Evolutionary conservation across 2,113 vertebrate genomes (phyloP).

Genomic region (Anseranas semipalmata): DNA sequence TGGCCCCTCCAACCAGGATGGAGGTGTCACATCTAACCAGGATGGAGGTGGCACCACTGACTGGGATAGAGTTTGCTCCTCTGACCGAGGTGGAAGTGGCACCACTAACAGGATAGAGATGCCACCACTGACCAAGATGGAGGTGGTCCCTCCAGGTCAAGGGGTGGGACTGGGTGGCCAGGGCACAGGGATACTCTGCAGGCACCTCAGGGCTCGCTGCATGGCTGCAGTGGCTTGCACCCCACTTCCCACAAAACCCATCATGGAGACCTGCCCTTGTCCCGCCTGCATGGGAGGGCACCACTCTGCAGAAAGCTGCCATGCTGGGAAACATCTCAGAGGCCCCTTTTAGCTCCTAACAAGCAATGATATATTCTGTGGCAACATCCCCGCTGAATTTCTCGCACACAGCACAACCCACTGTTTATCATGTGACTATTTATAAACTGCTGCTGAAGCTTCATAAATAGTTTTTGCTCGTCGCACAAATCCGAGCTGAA

Average conservation of each 20-base stretch:
- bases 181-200: fast-evolving
- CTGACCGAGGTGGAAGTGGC: background rate
- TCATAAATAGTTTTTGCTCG: constrained; percentile 58
- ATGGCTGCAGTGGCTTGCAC: background rate
- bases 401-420: background rate
- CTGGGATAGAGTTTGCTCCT: background rate
- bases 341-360: background rate
- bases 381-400: background rate
- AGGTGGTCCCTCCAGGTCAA: fast-evolving
- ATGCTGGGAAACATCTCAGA: background rate
- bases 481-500: constrained; percentile 54
- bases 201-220: fast-evolving
- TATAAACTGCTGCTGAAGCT: constrained; percentile 28
- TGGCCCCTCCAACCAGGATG: background rate
- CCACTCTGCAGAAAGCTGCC: background rate
- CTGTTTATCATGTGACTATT: constrained; percentile 65
- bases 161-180: background rate
- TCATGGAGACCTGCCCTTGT: fast-evolving
- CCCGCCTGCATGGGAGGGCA: background rate
- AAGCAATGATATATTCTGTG: constrained; percentile 19
- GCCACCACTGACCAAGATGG: background rate
- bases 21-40: background rate
- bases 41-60: background rate
- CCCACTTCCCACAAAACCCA: background rate
- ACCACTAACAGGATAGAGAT: background rate